Percentiles rank a stretch among this genome's conserved stretches.
Evolutionary conservation across 1,140 invertebrate genomes (phyloP).

Genomic region (Listronotus oregonensis): DNA sequence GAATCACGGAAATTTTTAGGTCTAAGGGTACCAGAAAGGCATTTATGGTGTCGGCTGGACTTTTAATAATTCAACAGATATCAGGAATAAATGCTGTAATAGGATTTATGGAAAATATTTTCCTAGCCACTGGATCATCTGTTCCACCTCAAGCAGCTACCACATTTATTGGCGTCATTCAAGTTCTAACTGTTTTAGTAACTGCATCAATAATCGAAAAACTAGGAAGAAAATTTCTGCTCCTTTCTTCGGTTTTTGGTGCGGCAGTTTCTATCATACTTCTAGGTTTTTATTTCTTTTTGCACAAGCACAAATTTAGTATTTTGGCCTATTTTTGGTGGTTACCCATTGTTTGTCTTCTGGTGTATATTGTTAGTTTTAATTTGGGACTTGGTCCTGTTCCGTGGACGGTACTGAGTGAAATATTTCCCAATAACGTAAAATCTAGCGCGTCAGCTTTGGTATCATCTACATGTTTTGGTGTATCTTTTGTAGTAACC

Average conservation of each 20-base stretch:
- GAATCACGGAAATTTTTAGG: conserved; percentile 29
- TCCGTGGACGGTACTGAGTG: conserved; percentile 82
- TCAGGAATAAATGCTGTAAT: conserved; percentile 86
- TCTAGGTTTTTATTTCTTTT: conserved; percentile 48
- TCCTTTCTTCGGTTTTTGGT: conserved; percentile 70
- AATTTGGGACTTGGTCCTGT: conserved; percentile 74
- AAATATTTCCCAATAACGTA: conserved; percentile 78
- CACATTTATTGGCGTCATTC: conserved; percentile 79
- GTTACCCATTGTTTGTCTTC: conserved; percentile 46
- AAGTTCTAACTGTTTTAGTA: conserved; percentile 73
- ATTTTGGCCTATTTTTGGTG: conserved; percentile 44
- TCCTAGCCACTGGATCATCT: conserved; percentile 64
- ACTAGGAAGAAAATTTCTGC: conserved; percentile 71
- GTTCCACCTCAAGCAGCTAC: conserved; percentile 64
- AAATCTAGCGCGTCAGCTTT: conserved; percentile 75
- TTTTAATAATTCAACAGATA: conserved; percentile 87
- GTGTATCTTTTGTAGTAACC: conserved; percentile 79
- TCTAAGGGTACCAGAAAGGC: conserved; percentile 65
- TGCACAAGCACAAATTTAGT: conserved; percentile 41
- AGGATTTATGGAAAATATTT: conserved; percentile 79
- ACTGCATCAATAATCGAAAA: conserved; percentile 77
- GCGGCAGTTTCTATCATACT: conserved; percentile 55
- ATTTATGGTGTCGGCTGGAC: conserved; percentile 71
- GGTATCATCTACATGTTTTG: conserved; percentile 77
- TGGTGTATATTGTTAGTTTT: conserved; percentile 47